Evolutionary conservation across 2,888 invertebrate species (phyloP).

Genomic region (Brachypterus glaber): DNA sequence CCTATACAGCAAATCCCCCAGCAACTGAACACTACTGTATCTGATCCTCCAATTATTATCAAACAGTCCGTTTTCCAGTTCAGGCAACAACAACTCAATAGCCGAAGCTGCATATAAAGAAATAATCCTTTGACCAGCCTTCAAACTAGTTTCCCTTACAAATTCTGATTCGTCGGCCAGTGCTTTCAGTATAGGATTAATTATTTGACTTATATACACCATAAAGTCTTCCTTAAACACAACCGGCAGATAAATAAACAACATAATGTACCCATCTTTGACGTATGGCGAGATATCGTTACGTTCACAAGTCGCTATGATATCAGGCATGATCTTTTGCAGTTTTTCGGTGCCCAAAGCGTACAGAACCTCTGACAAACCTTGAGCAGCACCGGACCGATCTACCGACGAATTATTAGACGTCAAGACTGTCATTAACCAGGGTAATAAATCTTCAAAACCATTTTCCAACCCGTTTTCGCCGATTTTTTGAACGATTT

Average conservation of each 20-base stretch:
- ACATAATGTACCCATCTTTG: slow-evolving; percentile 99
- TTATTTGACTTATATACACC: slow-evolving; percentile 82
- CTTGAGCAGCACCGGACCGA: slow-evolving; percentile 80
- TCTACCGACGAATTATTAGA: slow-evolving; percentile 94
- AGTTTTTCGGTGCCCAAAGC: slow-evolving; percentile 92
- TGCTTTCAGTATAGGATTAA: slow-evolving; percentile 93
- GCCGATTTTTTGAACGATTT: slow-evolving; percentile 97
- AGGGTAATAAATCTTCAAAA: slow-evolving; percentile 92
- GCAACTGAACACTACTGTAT: slow-evolving; percentile 83
- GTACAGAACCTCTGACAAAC: slow-evolving; percentile 94
- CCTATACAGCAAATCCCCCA: slow-evolving; percentile 91
- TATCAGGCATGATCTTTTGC: slow-evolving; percentile 94
- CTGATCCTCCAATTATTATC: slow-evolving; percentile 99
- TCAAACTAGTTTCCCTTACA: slow-evolving; percentile 92
- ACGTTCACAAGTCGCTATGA: slow-evolving; percentile 87
- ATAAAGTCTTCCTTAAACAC: slow-evolving; percentile 94
- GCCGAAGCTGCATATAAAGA: slow-evolving; percentile 93
- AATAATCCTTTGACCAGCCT: slow-evolving; percentile 94
- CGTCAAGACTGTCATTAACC: slow-evolving; percentile 96
- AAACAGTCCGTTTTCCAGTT: slow-evolving; percentile 87
- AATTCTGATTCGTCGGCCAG: slow-evolving; percentile 98
- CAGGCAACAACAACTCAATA: slow-evolving; percentile 83
- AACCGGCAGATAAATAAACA: slow-evolving; percentile 99
- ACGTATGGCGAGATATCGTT: slow-evolving; percentile 93
- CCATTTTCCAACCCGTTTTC: slow-evolving; percentile 94